Conservation (phyloP, 2,113 vertebrate species). For the Silurus asotus region DNA sequence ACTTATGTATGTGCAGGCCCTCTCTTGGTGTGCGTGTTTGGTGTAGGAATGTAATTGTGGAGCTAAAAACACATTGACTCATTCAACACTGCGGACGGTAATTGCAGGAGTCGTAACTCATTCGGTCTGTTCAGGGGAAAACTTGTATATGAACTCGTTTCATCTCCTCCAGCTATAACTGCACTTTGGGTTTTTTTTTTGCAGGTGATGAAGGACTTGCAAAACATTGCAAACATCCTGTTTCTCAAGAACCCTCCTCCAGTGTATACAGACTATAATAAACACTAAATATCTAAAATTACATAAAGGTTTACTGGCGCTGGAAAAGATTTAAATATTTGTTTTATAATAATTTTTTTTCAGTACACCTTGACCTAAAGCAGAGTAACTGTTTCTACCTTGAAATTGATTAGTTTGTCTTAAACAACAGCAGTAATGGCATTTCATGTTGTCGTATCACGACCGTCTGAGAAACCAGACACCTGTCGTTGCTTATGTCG, state of each 20-base stretch:
- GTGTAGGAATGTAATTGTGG: background rate
- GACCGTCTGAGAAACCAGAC: background rate
- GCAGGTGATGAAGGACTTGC: background rate
- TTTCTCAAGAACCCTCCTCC: background rate
- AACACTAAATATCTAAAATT: background rate
- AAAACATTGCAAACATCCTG: background rate
- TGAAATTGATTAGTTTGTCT: background rate
- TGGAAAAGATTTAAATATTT: background rate
- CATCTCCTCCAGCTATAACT: too few species aligned
- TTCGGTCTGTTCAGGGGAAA: background rate
- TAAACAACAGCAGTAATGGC: background rate
- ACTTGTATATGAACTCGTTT: background rate
- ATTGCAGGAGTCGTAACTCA: conserved; percentile 25
- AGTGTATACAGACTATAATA: background rate
- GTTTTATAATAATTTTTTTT: too few species aligned
- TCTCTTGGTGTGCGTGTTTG: background rate
- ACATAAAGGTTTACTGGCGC: background rate
- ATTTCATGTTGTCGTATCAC: background rate
- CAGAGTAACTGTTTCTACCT: background rate
- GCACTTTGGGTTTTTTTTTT: background rate
- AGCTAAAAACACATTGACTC: background rate
- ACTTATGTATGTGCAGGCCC: background rate
- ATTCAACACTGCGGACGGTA: background rate
- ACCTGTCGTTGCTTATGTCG: background rate
- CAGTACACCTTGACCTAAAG: background rate